Percentiles rank a stretch among this genome's conserved stretches.
Evolutionary conservation across 2,888 invertebrate genomes (phyloP).

Genomic region (Geotrupes spiniger): DNA sequence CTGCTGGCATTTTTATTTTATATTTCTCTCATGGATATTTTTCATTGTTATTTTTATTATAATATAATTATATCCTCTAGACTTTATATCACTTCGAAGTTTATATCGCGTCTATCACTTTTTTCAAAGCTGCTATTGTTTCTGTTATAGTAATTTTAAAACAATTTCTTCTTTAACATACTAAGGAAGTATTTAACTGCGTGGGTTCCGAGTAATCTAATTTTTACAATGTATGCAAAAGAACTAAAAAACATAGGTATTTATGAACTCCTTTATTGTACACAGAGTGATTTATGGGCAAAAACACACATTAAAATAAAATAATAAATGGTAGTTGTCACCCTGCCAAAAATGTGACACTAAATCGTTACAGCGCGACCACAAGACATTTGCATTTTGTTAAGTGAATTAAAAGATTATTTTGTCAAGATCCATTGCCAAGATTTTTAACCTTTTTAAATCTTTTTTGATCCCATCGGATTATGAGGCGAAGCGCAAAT

Average conservation of each 20-base stretch:
- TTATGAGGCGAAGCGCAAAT: not conserved
- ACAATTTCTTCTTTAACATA: too few species aligned
- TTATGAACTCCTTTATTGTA: conserved; percentile 1
- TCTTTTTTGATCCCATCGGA: conserved; percentile 15
- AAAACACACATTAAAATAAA: conserved; percentile 11
- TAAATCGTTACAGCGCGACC: conserved; percentile 31
- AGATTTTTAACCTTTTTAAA: conserved; percentile 29
- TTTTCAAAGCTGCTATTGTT: too few species aligned
- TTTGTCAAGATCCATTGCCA: conserved; percentile 33
- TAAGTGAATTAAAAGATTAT: conserved; percentile 37
- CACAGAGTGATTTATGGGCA: conserved; percentile 4
- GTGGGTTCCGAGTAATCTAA: too few species aligned
- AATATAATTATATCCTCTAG: too few species aligned
- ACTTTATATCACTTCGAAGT: too few species aligned
- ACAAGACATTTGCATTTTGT: conserved; percentile 34
- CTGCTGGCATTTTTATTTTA: too few species aligned
- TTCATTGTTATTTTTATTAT: too few species aligned
- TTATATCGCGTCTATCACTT: too few species aligned
- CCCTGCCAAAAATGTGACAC: conserved; percentile 18
- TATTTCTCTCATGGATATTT: too few species aligned
- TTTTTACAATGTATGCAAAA: too few species aligned
- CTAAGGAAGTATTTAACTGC: too few species aligned
- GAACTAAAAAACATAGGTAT: not conserved
- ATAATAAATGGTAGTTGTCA: conserved; percentile 19
- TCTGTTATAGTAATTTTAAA: too few species aligned